Percentiles rank a stretch among this genome's conserved stretches.
Conservation (phyloP, 2,113 vertebrate genomes). For the Rhodinocichla rosea region DNA sequence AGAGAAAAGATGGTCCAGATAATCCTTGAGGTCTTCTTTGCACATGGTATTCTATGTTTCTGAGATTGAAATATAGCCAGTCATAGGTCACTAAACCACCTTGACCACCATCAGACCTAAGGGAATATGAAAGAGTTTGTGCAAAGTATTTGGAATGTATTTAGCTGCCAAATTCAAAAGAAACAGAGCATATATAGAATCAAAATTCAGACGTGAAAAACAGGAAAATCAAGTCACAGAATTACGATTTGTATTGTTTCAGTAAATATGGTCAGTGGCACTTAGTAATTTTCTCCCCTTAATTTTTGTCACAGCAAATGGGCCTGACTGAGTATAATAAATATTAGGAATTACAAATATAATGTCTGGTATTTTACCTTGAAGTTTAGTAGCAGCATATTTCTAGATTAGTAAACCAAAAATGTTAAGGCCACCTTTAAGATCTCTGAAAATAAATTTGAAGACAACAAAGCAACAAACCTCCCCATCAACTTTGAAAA, state of each 20-base stretch:
- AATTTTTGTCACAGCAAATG: neutral
- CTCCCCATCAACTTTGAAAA: neutral
- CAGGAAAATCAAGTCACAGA: neutral
- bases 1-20: neutral
- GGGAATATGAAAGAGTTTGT: neutral
- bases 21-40: neutral
- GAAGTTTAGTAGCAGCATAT: accelerated
- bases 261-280: accelerated
- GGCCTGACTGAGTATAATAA: neutral
- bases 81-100: neutral
- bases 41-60: neutral
- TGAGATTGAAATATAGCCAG: neutral
- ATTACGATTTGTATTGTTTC: neutral
- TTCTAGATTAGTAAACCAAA: neutral
- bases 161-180: neutral
- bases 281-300: neutral
- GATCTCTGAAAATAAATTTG: neutral
- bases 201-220: neutral
- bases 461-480: neutral
- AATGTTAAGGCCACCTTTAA: neutral
- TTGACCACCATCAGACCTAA: neutral
- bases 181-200: neutral
- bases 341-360: neutral
- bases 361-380: neutral
- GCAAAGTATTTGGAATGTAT: neutral